These are phyloP conservation scores for Typhlichthys eigenmanni DNA, from an alignment of 2,797 vertebrate genomes.

Conservation along the genomic window DNA sequence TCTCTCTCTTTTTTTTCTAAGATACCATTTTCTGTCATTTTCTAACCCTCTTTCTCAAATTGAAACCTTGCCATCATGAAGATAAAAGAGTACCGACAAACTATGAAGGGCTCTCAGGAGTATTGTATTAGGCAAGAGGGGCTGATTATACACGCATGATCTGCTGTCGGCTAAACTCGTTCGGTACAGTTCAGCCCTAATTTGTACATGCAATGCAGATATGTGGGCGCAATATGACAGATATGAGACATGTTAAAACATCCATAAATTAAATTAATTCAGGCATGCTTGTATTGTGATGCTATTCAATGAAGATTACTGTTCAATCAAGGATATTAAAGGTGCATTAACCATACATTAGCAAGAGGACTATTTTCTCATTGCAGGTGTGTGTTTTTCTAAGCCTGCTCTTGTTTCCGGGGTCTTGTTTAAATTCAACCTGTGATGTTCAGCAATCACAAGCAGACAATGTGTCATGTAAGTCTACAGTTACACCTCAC, in stretches of 20 bases:
- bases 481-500: conserved; percentile 47
- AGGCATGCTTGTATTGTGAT: neutral
- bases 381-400: conserved; percentile 74
- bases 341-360: neutral
- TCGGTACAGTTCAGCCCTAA: neutral
- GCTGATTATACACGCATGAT: conserved; percentile 23
- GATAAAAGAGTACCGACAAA: too few relatives aligned
- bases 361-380: neutral
- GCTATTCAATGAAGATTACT: neutral
- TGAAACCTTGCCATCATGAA: too few relatives aligned
- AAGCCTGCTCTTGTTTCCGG: conserved; percentile 51
- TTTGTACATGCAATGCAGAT: neutral
- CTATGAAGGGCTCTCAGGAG: too few relatives aligned
- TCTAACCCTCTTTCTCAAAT: too few relatives aligned
- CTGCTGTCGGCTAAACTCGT: conserved; percentile 31
- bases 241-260: neutral
- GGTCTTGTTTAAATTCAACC: conserved; percentile 75
- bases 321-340: neutral
- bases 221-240: neutral
- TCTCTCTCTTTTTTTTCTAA: too few relatives aligned
- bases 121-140: conserved; percentile 1
- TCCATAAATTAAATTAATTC: neutral
- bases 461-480: conserved; percentile 78
- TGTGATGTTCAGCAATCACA: conserved; percentile 78
- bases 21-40: too few relatives aligned